Evolutionary conservation across 2,113 vertebrate genomes (phyloP).

Genomic region (Uria lomvia): DNA sequence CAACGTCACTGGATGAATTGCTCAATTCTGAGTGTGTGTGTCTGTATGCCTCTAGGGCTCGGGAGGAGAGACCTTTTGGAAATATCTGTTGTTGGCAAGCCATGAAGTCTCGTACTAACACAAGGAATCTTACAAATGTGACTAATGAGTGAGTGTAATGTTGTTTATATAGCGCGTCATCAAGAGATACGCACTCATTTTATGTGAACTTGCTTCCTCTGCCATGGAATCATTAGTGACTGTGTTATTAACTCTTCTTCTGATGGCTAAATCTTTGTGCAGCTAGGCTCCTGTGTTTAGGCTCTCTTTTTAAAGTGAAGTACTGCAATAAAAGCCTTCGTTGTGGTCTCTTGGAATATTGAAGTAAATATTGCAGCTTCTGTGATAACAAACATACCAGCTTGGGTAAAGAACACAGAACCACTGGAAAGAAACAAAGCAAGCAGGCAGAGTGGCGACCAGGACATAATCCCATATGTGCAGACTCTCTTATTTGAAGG

Average conservation of each 20-base stretch:
- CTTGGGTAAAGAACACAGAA: not conserved
- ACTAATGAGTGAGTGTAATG: constrained; percentile 32
- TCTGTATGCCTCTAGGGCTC: not conserved
- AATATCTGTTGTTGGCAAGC: constrained; percentile 17
- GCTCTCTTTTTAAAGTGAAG: not conserved
- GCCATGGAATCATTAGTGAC: not conserved
- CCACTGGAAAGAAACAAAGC: not conserved
- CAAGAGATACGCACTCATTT: not conserved
- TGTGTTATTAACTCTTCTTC: not conserved
- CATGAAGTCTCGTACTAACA: not conserved
- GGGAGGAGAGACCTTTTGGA: constrained; percentile 11
- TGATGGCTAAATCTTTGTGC: not conserved
- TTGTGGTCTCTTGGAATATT: not conserved
- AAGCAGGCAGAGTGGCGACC: not conserved
- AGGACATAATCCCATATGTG: rapidly evolving
- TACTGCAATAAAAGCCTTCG: not conserved
- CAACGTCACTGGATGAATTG: constrained; percentile 21
- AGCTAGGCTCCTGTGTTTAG: not conserved
- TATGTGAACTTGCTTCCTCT: not conserved
- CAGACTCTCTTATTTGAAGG: not conserved
- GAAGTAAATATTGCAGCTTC: not conserved
- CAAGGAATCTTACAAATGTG: constrained; percentile 5
- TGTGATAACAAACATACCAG: not conserved
- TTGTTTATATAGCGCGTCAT: not conserved
- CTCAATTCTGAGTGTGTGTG: not conserved